Conservation (phyloP, 1,140 invertebrate genomes). For the Procambarus virginalis region DNA sequence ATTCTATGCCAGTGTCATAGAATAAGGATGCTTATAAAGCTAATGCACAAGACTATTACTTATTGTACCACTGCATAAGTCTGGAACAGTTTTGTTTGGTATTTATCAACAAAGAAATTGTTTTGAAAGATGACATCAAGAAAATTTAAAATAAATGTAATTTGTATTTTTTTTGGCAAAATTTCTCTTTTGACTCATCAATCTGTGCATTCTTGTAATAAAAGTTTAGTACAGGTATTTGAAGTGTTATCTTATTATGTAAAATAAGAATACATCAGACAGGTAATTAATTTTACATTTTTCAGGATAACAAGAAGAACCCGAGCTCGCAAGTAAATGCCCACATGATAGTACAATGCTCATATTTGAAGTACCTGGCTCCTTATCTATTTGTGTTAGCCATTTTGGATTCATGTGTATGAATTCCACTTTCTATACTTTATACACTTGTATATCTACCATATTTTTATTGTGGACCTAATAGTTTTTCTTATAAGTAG, state of each 20-base stretch:
- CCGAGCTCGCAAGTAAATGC: background rate
- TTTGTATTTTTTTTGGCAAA: no score
- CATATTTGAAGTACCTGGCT: constrained; percentile 3
- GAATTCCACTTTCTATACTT: background rate
- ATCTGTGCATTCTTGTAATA: no score
- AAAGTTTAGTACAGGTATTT: background rate
- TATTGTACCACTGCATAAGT: no score
- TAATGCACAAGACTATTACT: no score
- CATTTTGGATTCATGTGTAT: background rate
- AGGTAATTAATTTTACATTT: background rate
- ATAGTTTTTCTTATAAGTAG: background rate
- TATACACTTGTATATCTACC: background rate
- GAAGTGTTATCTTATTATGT: background rate
- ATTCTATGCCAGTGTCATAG: no score
- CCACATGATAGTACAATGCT: constrained; percentile 4
- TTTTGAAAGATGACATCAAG: no score
- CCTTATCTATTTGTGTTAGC: background rate
- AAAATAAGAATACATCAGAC: no score
- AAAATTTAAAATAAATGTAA: no score
- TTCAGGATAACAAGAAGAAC: background rate
- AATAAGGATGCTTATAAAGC: no score
- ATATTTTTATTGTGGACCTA: background rate
- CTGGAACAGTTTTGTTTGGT: no score
- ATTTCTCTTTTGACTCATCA: no score
- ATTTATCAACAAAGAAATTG: no score